These are phyloP conservation scores for Rhagium mordax DNA, from an alignment of 2,888 invertebrate genomes.

Conservation along the genomic window DNA sequence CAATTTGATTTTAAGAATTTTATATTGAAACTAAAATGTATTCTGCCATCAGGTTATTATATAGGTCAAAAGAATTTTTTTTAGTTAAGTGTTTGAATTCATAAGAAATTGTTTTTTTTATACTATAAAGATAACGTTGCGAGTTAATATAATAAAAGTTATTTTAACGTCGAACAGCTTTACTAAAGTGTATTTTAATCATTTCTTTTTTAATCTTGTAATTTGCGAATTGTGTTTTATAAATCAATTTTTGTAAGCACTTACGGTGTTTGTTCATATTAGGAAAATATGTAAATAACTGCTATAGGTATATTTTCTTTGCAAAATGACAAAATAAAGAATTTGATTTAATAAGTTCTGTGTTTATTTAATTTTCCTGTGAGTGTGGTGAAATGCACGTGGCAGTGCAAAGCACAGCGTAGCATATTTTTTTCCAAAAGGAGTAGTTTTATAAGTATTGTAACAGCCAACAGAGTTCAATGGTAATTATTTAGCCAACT, in stretches of 20 bases:
- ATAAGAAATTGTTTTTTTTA: constrained; percentile 28
- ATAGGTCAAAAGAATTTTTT: constrained; percentile 6
- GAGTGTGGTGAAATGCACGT: no score
- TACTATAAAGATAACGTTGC: constrained; percentile 19
- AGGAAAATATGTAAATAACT: constrained; percentile 34
- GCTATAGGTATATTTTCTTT: constrained; percentile 35
- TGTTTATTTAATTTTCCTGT: no score
- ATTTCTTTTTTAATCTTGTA: constrained; percentile 31
- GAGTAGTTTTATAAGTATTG: no score
- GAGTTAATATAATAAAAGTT: constrained; percentile 27
- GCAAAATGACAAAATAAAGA: constrained; percentile 35
- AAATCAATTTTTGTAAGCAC: constrained; percentile 26
- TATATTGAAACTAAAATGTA: constrained; percentile 1
- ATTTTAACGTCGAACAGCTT: constrained; percentile 35
- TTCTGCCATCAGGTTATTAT: constrained; percentile 4
- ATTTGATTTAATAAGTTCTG: constrained; percentile 25
- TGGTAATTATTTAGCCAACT: no score
- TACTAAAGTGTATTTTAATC: constrained; percentile 34
- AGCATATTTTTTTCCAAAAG: no score
- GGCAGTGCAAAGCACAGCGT: no score
- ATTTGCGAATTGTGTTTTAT: constrained; percentile 28
- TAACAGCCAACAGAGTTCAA: no score
- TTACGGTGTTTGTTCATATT: constrained; percentile 31
- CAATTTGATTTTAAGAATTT: no score
- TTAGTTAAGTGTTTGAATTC: constrained; percentile 26